Base-by-base conservation (phyloP, 1,140 invertebrate genomes). In the Drosophila equinoxialis region DNA sequence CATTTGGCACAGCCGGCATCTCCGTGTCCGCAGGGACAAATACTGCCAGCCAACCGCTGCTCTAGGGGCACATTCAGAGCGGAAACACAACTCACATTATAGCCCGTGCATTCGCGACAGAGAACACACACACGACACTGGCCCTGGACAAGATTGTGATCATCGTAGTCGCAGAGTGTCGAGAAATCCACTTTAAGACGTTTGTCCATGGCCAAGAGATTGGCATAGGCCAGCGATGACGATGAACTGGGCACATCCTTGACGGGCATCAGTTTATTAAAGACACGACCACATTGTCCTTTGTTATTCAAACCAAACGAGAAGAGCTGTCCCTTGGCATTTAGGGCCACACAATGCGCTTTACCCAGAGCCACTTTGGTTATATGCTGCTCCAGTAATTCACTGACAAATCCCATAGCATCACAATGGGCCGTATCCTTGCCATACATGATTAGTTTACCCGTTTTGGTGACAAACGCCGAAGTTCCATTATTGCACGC, bases 261-360 rank as follows among this genome's bases (percentile, higher is more conserved):
- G 37, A 80, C 93, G 92, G 97, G 95, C 93, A 94, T 95, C 68
- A 89, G 57, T 79, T 95, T 94, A 13, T 94, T 94, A 91, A 96
- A 98, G 83, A 98, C 97, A 83, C 98, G 93, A 35, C 98, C 98
- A 94, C 98, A 99, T 90, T 99, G 98, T 8, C 98, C 98, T 91
- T 98, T 98, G 91, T 99, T 99, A 92, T 99, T 99, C 63, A 99
- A 96, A 1, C 98, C 98, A 93, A 99, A 99, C 1, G 98, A 98
- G 91, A 96, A 99, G 1, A 99, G 94, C 77, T 97, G 95, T 0
- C 98, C 98, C 91, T 97, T 97, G 77, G 95, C 96, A 23, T 96
- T 98, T 6, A 99, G 93, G 0, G 95, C 96, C 1, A 98, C 96
- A 58, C 96, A 96, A 91, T 99, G 98, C 8, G 98, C 98, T 93